phyloP scores from a whole-genome alignment of 2,888 invertebrate genomes.

The Troglohyphantes excavatus region DNA sequence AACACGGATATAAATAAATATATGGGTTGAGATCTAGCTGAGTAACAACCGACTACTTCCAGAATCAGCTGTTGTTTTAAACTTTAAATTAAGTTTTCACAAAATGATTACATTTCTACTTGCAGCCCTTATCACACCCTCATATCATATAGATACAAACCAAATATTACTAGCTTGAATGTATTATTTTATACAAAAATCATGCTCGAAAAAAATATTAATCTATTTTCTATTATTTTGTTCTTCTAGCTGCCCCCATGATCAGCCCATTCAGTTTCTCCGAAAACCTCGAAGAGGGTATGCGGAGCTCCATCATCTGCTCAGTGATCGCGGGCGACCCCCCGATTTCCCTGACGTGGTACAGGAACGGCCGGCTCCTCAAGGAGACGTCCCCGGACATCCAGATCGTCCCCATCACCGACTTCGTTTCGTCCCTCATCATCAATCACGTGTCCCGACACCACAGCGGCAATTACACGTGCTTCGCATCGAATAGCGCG shows the following conservation, averaged over 20 bases:
- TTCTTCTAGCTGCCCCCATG: slow-evolving; percentile 79
- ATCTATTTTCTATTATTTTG: neutral
- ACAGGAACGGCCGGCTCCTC: slow-evolving; percentile 82
- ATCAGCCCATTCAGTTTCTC: slow-evolving; percentile 80
- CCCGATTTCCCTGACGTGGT: slow-evolving; percentile 83
- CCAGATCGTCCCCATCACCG: slow-evolving; percentile 79
- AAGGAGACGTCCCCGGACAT: slow-evolving; percentile 79
- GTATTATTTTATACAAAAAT: too few species aligned
- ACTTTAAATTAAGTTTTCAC: too few species aligned
- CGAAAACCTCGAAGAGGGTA: slow-evolving; percentile 80
- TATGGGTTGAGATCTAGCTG: too few species aligned
- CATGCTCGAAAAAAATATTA: neutral
- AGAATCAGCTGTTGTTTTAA: too few species aligned
- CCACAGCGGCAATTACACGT: slow-evolving; percentile 83
- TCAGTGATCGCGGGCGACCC: slow-evolving; percentile 81
- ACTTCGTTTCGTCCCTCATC: slow-evolving; percentile 81
- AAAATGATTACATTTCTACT: too few species aligned
- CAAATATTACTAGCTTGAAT: too few species aligned
- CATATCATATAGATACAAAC: too few species aligned
- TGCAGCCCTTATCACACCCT: too few species aligned
- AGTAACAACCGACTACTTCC: too few species aligned
- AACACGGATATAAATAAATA: too few species aligned
- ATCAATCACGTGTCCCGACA: slow-evolving; percentile 82
- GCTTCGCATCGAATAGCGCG: slow-evolving; percentile 81
- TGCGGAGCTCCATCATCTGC: slow-evolving; percentile 80